Evolutionary conservation across 2,888 invertebrate species (phyloP).

Genomic region (Noctua fimbriata): DNA sequence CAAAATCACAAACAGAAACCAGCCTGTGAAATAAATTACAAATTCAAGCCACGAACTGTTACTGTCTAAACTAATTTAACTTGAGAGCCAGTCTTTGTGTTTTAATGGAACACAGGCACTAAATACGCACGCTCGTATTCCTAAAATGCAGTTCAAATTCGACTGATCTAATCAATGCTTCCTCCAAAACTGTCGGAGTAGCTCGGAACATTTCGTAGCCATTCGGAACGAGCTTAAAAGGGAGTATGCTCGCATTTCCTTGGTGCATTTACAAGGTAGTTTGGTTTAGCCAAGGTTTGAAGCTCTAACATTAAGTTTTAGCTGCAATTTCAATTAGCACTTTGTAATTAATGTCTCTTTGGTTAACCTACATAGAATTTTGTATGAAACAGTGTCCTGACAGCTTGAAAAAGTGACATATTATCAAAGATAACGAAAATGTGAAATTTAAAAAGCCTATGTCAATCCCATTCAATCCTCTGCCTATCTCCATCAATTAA

Average conservation of each 20-base stretch:
- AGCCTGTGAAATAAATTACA: slow-evolving; percentile 13
- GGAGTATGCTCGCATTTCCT: neutral
- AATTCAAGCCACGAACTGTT: slow-evolving; percentile 43
- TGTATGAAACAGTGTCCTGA: neutral
- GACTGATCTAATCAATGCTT: slow-evolving; percentile 50
- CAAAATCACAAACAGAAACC: slow-evolving; percentile 6
- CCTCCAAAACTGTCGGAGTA: slow-evolving; percentile 23
- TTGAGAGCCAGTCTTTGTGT: slow-evolving; percentile 31
- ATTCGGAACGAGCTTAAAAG: slow-evolving; percentile 25
- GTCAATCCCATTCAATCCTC: too few relatives aligned
- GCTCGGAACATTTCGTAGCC: slow-evolving; percentile 21
- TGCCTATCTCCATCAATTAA: too few relatives aligned
- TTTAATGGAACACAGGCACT: slow-evolving; percentile 33
- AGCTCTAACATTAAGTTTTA: neutral
- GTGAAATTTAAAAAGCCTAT: too few relatives aligned
- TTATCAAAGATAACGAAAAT: neutral
- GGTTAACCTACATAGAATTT: neutral
- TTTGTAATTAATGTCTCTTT: neutral
- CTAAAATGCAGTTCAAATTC: slow-evolving; percentile 54
- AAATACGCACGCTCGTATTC: slow-evolving; percentile 34
- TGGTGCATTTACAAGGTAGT: neutral
- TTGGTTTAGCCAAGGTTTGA: slow-evolving; percentile 11
- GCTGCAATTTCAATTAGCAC: neutral
- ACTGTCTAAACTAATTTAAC: slow-evolving; percentile 51
- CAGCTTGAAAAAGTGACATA: neutral